Evolutionary conservation across 2,113 vertebrate genomes (phyloP).

Genomic region (Micronycteris hirsuta): DNA sequence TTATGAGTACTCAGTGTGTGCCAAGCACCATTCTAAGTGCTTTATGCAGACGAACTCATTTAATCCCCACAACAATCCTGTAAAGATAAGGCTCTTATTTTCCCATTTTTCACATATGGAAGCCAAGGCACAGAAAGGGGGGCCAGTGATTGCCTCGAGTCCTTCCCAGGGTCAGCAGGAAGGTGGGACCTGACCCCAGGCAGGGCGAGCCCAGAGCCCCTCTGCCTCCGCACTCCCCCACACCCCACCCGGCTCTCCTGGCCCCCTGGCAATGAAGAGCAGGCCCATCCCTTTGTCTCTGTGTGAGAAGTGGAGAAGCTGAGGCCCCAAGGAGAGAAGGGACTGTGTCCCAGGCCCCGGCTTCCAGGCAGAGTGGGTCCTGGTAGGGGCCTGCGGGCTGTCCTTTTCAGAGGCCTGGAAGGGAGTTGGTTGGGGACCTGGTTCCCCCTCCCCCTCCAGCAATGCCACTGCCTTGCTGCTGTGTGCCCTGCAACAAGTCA

Average conservation of each 20-base stretch:
- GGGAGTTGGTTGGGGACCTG: neutral
- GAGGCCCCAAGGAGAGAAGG: neutral
- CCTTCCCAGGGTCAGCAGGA: neutral
- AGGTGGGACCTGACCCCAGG: neutral
- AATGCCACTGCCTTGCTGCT: neutral
- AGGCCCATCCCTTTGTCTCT: neutral
- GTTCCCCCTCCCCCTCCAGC: neutral
- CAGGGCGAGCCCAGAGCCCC: neutral
- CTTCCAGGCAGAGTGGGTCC: neutral
- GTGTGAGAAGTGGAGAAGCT: neutral
- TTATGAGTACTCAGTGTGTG: no score
- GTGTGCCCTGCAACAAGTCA: neutral
- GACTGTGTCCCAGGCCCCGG: neutral
- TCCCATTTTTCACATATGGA: neutral
- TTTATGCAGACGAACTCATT: neutral
- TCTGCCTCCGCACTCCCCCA: no score
- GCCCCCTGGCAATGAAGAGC: no score
- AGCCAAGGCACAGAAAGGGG: neutral
- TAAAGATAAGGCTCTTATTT: neutral
- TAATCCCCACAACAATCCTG: neutral
- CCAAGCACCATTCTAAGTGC: neutral
- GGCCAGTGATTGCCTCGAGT: neutral
- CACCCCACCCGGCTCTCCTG: neutral
- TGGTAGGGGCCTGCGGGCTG: neutral
- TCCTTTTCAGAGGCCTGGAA: neutral